Conservation (phyloP, 2,113 vertebrate species). For the Atrichornis clamosus region DNA sequence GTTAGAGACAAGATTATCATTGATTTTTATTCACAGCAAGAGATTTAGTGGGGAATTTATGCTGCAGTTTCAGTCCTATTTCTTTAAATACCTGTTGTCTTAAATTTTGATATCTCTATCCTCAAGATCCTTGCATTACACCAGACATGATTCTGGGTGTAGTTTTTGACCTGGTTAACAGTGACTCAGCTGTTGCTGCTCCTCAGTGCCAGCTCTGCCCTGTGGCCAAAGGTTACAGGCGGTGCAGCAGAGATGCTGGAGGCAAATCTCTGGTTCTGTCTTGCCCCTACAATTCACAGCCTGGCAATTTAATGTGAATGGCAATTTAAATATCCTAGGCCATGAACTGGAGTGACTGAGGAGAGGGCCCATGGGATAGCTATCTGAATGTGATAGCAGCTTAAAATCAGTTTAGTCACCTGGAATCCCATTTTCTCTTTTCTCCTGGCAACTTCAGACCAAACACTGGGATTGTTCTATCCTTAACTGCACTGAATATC, state of each 20-base stretch:
- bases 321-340: background rate
- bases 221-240: background rate
- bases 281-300: background rate
- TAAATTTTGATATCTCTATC: background rate
- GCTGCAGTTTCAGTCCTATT: background rate
- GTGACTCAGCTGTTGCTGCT: background rate
- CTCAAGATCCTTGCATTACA: background rate
- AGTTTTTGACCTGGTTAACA: background rate
- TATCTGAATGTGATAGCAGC: background rate
- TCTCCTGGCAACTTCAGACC: background rate
- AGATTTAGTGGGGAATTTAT: conserved; percentile 5
- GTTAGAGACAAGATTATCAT: conserved; percentile 52
- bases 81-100: background rate
- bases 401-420: background rate
- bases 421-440: background rate
- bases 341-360: background rate
- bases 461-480: background rate
- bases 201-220: background rate
- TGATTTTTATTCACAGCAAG: conserved; percentile 57
- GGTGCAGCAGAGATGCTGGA: background rate
- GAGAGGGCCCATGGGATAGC: background rate
- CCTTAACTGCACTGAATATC: background rate
- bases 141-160: background rate
- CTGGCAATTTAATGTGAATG: background rate
- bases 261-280: background rate